Base-by-base conservation (phyloP, 2,888 invertebrate species). In the Himalopsyche japonica region DNA sequence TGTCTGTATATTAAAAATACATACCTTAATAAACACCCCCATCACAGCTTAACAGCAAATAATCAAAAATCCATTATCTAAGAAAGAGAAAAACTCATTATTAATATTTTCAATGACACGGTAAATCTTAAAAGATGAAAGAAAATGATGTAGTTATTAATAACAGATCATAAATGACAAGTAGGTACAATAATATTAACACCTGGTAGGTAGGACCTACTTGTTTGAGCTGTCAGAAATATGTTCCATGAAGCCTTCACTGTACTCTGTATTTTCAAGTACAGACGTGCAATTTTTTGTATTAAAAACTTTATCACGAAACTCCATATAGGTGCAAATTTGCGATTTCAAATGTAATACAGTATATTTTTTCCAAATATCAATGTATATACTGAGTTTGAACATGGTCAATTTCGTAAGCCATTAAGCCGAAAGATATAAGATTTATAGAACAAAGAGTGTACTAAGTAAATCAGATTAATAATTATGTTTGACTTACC, bases 371-470 rank as follows among this genome's bases (percentile, higher is more conserved):
- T 57, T 6, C 20, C 20, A 57, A 57, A 57, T 3, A 57, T 57
- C 57, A 24, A 57, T n/a, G 32, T 24, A 79, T 30, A 79, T 79
- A 37, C 20, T 1, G 18, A 81, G 20, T 76, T 77, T n/a, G 18
- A 34, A 49, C 78, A 43, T 32, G 76, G 83, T 80, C 80, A 83
- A 79, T 77, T 76, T 34, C 32, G n/a, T 20, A 49, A 76, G 76
- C 49, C 81, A 70, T 82, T 27, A 32, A 77, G 82, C 81, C 84
- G 78, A 84, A 48, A 49, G 47, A 32, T 76, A 37, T 43, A 43
- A 43, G 2, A 37, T 37, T 37, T 43, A 15, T 57, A 30, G 37
- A 84, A 81, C 84, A 84, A 84, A 84, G 84, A 84, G 48, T 47
- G 47, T 57, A 64, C n/a, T 24, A 76, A n/a, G 57, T 30, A 80